Evolutionary conservation across 2,113 vertebrate species (phyloP).

Genomic region (Carassius gibelio): DNA sequence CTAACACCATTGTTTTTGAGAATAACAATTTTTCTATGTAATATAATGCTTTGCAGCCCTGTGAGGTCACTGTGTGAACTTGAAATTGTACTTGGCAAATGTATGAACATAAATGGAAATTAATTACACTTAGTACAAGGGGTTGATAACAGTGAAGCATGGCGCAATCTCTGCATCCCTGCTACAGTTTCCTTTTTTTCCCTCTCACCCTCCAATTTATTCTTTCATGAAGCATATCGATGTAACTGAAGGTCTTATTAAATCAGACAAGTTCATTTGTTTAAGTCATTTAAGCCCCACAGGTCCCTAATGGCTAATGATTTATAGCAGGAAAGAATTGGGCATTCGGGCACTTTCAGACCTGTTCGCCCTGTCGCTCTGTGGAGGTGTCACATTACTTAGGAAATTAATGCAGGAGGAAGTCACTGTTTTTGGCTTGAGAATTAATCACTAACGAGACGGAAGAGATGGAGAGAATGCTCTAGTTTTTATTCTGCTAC

Average conservation of each 20-base stretch:
- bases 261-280: constrained; percentile 80
- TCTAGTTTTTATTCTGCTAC: constrained; percentile 9
- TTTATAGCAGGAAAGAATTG: constrained; percentile 77
- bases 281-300: constrained; percentile 75
- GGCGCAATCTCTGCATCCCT: constrained; percentile 3
- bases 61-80: constrained; percentile 33
- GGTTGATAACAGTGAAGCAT: constrained; percentile 40
- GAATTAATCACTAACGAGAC: constrained; percentile 76
- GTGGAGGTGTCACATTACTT: constrained; percentile 71
- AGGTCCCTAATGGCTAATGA: constrained; percentile 76
- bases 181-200: constrained; percentile 34
- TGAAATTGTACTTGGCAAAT: constrained; percentile 25
- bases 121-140: constrained; percentile 41
- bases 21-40: background rate
- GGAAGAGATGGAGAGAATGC: constrained; percentile 57
- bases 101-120: constrained; percentile 48
- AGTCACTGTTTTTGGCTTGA: constrained; percentile 75
- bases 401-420: constrained; percentile 78
- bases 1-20: background rate
- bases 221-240: constrained; percentile 60
- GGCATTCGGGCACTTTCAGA: constrained; percentile 69
- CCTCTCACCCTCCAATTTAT: constrained; percentile 18
- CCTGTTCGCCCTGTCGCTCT: constrained; percentile 58
- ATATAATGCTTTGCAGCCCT: background rate
- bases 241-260: constrained; percentile 77